A percentile compares a stretch with the other conserved stretches of the same genome.
These are phyloP conservation scores for Promerops cafer DNA, from an alignment of 2,113 vertebrate genomes.

Conservation along the genomic window DNA sequence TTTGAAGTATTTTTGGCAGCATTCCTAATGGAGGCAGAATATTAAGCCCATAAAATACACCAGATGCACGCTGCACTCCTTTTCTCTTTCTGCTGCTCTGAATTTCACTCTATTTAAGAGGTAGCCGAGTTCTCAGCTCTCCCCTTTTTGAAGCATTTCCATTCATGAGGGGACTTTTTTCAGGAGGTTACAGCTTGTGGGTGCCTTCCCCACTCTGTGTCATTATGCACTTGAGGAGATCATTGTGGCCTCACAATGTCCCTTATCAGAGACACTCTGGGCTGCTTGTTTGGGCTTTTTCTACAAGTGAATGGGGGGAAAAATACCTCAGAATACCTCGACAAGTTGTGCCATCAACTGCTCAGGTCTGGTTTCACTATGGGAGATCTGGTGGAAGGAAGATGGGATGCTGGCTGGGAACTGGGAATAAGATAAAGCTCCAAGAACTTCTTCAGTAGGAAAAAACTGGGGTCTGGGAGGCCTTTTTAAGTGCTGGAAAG, in stretches of 20 bases:
- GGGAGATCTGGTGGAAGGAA: background rate
- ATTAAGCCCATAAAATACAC: background rate
- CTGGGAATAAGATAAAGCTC: background rate
- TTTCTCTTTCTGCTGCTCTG: background rate
- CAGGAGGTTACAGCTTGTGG: constrained; percentile 22
- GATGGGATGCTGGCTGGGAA: background rate
- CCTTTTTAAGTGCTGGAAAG: background rate
- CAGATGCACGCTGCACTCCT: background rate
- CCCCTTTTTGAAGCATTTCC: background rate
- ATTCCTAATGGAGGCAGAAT: constrained; percentile 15
- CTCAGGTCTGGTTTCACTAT: background rate
- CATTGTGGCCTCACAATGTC: constrained; percentile 24
- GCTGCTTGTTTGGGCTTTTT: constrained; percentile 5
- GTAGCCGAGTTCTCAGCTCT: background rate
- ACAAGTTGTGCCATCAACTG: background rate
- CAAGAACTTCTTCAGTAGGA: background rate
- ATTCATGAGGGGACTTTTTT: constrained; percentile 14
- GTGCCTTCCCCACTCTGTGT: background rate
- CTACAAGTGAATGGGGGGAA: background rate
- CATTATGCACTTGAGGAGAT: constrained; percentile 4
- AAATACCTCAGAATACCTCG: background rate
- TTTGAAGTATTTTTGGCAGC: constrained; percentile 23
- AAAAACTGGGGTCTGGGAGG: background rate
- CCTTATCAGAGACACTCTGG: background rate
- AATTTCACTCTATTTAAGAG: constrained; percentile 32